Conservation (phyloP, 1,140 invertebrate genomes). For the Triops cancriformis region DNA sequence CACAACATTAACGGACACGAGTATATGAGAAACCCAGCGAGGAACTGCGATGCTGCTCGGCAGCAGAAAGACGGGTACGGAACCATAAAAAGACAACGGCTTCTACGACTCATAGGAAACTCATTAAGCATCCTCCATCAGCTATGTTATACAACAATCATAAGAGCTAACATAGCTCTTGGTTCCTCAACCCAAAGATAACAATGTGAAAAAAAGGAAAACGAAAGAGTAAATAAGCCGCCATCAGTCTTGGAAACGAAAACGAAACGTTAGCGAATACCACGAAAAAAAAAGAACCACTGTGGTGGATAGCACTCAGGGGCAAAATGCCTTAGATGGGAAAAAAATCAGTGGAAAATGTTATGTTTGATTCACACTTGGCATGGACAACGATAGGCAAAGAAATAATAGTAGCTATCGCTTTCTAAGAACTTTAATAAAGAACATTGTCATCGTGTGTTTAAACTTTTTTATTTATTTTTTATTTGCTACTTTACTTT, state of each 20-base stretch:
- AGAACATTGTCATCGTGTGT: no score
- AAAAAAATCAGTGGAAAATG: no score
- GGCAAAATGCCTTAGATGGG: no score
- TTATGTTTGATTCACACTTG: no score
- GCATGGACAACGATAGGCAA: no score
- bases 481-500: no score
- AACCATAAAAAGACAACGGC: not conserved
- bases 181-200: not conserved
- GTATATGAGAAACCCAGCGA: not conserved
- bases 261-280: not conserved
- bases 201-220: not conserved
- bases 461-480: no score
- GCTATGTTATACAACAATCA: not conserved
- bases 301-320: not conserved
- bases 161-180: not conserved
- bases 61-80: not conserved
- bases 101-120: not conserved
- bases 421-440: no score
- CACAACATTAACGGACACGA: not conserved
- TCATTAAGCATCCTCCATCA: slow-evolving; percentile 13
- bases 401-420: no score
- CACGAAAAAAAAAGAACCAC: not conserved
- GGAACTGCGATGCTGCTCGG: not conserved
- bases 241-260: not conserved
- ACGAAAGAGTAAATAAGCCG: not conserved